Evolutionary conservation across 2,888 invertebrate genomes (phyloP).

Genomic region (Rhingia rostrata): DNA sequence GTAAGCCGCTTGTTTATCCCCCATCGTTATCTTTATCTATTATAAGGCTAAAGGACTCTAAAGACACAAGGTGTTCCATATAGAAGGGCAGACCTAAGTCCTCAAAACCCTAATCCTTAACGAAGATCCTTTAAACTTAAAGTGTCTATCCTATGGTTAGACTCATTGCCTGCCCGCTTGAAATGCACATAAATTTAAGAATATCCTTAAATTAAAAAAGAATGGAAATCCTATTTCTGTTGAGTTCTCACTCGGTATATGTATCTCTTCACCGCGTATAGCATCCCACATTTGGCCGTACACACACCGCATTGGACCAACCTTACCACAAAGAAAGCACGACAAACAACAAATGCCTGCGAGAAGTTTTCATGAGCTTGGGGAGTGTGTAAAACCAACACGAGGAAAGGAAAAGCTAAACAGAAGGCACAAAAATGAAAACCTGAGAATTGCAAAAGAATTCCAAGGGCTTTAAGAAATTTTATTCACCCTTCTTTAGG

Average conservation of each 20-base stretch:
- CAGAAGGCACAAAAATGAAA: constrained; percentile 17
- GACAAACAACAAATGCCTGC: constrained; percentile 51
- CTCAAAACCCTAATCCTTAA: constrained; percentile 56
- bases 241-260: constrained; percentile 43
- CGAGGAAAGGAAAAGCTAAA: constrained; percentile 28
- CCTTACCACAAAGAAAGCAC: constrained; percentile 12
- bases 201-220: constrained; percentile 66
- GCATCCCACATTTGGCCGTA: constrained; percentile 24
- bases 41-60: constrained; percentile 44
- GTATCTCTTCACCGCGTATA: constrained; percentile 41
- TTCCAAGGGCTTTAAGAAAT: constrained; percentile 60
- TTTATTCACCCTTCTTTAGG: constrained; percentile 35
- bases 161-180: background rate
- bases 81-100: constrained; percentile 25
- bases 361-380: constrained; percentile 50
- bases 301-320: constrained; percentile 52
- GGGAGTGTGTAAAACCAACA: constrained; percentile 32
- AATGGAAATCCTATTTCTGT: constrained; percentile 51
- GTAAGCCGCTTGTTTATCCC: constrained; percentile 47
- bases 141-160: constrained; percentile 8
- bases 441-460: constrained; percentile 42
- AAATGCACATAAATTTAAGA: constrained; percentile 58
- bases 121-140: constrained; percentile 57
- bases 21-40: constrained; percentile 59
- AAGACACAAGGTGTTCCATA: constrained; percentile 59